These are phyloP conservation scores for Holocentrus rufus DNA, from an alignment of 2,797 vertebrate genomes.

Conservation along the genomic window DNA sequence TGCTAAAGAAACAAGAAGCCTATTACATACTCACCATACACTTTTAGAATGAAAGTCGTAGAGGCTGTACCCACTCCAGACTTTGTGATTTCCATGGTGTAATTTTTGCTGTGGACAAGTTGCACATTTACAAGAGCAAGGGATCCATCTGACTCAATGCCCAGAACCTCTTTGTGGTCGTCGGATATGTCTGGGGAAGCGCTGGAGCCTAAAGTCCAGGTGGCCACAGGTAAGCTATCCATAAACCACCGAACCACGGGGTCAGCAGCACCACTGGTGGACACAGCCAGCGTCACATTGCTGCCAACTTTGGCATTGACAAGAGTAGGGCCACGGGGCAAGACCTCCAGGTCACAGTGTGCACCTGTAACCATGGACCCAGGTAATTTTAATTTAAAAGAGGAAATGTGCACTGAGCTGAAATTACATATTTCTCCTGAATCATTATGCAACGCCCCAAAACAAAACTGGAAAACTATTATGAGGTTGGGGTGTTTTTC, in stretches of 20 bases:
- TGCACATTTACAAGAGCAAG: slow-evolving; percentile 72
- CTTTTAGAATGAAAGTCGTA: slow-evolving; percentile 63
- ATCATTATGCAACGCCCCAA: too few relatives aligned
- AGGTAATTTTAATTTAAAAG: neutral
- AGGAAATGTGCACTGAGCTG: neutral
- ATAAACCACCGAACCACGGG: slow-evolving; percentile 73
- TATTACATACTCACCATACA: slow-evolving; percentile 75
- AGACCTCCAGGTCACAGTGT: slow-evolving; percentile 51
- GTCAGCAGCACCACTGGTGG: slow-evolving; percentile 53
- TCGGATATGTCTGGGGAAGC: slow-evolving; percentile 32
- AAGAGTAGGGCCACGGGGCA: slow-evolving; percentile 23
- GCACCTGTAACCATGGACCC: slow-evolving; percentile 49
- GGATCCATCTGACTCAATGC: slow-evolving; percentile 65
- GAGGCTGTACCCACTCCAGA: slow-evolving; percentile 42
- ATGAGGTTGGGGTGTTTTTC: too few relatives aligned
- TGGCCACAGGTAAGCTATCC: slow-evolving; percentile 53
- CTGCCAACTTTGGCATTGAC: slow-evolving; percentile 60
- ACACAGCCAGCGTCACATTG: slow-evolving; percentile 73
- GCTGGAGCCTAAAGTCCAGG: slow-evolving; percentile 60
- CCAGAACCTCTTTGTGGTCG: slow-evolving; percentile 32
- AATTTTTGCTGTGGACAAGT: slow-evolving; percentile 47
- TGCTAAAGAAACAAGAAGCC: neutral
- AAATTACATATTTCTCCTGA: too few relatives aligned
- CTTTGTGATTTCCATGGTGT: slow-evolving; percentile 71
- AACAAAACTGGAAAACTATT: too few relatives aligned